Base-by-base conservation (phyloP, 1,140 invertebrate species). In the Capitella teleta region DNA sequence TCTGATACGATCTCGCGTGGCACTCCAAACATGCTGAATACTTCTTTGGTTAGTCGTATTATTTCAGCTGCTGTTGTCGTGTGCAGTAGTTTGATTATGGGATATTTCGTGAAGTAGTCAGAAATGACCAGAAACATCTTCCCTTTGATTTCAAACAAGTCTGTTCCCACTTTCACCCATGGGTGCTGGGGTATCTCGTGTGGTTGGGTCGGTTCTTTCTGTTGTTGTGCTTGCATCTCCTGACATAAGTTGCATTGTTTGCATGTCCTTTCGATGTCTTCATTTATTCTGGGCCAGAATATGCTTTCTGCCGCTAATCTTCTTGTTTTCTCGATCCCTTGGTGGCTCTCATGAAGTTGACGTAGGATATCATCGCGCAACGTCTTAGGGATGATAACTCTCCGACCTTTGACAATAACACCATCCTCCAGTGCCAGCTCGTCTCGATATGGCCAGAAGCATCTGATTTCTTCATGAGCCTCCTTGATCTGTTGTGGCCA, bases 101-200 rank as follows among this genome's bases (percentile, higher is more conserved):
- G n/a, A n/a, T n/a, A n/a, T n/a, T n/a, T n/a, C n/a, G 45, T 42
- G 24, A 28, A 30, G 28, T 51, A 46, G 41, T 51, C 49, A 2
- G 28, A 23, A 10, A 32, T 23, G 4, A 51, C 2, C 2, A 51
- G 26, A 37, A 30, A 45, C n/a, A n/a, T 40, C 2, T 3, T 40
- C 37, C 19, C 21, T 2, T 16, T 40, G 37, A 23, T 19, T 19
- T 19, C 25, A 16, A 40, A 40, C 10, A 40, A 23, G 37, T 40
- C 37, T 24, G 25, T 16, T 40, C 8, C 37, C n/a, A 8, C 6
- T 16, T 40, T 40, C n/a, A 19, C 25, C n/a, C 3, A 8, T 24
- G 37, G 37, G 6, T 40, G 2, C 6, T 40, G 21, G 21, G 37
- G 37, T 40, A 40, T 6, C n/a, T n/a, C 36, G 36, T 37, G 37